These are phyloP conservation scores for Drosophila rellima DNA, from an alignment of 2,888 invertebrate species.

Conservation along the genomic window DNA sequence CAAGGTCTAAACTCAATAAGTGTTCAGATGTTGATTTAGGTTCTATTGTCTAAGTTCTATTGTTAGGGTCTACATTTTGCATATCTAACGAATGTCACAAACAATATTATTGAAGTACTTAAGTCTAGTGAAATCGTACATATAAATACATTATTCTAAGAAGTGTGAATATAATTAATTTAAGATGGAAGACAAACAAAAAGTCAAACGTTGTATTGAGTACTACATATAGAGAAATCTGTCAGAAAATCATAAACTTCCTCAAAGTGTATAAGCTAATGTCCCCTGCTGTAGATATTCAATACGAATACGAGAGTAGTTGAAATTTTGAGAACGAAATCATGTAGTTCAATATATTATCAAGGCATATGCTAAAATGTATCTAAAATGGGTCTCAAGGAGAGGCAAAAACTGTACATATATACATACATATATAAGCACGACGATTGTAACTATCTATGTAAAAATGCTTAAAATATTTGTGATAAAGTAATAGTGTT, in stretches of 20 bases:
- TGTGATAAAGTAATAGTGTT: slow-evolving; percentile 82
- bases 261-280: slow-evolving; percentile 59
- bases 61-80: slow-evolving; percentile 48
- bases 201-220: slow-evolving; percentile 40
- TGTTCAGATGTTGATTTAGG: slow-evolving; percentile 62
- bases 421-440: slow-evolving; percentile 53
- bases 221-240: slow-evolving; percentile 13
- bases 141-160: slow-evolving; percentile 15
- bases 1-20: slow-evolving; percentile 54
- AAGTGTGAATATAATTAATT: slow-evolving; percentile 41
- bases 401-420: slow-evolving; percentile 47
- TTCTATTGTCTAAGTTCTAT: slow-evolving; percentile 16
- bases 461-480: slow-evolving; percentile 83
- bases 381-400: slow-evolving; percentile 42
- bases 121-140: slow-evolving; percentile 48
- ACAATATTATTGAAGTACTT: slow-evolving; percentile 36
- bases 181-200: slow-evolving; percentile 12
- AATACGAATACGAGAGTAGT: slow-evolving; percentile 54
- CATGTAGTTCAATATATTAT: slow-evolving; percentile 42
- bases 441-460: slow-evolving; percentile 80
- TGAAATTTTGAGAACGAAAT: slow-evolving; percentile 51
- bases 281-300: slow-evolving; percentile 71
- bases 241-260: slow-evolving; percentile 67
- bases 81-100: slow-evolving; percentile 45
- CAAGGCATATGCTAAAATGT: slow-evolving; percentile 36